Base-by-base conservation (phyloP, 1,140 invertebrate species). In the Theocolax elegans region DNA sequence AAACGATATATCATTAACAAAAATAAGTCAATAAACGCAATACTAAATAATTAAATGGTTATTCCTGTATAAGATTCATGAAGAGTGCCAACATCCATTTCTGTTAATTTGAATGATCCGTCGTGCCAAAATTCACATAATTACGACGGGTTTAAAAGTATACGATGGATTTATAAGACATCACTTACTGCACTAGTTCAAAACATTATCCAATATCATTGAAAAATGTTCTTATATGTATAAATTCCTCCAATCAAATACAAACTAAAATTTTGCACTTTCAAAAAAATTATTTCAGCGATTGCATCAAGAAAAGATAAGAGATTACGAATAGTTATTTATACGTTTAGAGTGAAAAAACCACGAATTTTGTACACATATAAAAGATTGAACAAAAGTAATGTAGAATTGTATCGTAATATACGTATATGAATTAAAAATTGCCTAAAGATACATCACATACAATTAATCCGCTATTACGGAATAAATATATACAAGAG, bases 41-140 rank as follows among this genome's bases (percentile, higher is more conserved):
- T n/a, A n/a, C n/a, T n/a, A n/a, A n/a, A 51, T 38, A 51, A 51
- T 64, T 67, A 58, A 67, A 59, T 58, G 65, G 53, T 67, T 67
- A 67, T 67, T 56, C 42, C 29, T 56, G 15, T 42, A 9, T 35
- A 8, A 8, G 3, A 40, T 44, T 23, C 17, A 35, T 1, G 12
- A 2, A n/a, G 31, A 46, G 59, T 62, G 59, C 51, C 67, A 71
- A 56, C 25, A 42, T 23, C 3, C 13, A 19, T n/a, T 23, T 23
- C 35, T 49, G 49, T 9, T n/a, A 9, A 44, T 25, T 17, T 44
- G 19, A 42, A 23, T n/a, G 15, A 44, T 44, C 15, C 42, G 42
- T 15, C 42, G 7, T 44, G 42, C 42, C 42, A 44, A 44, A 44
- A 7, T n/a, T n/a, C n/a, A n/a, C n/a, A 17, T 12, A 44, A 17